phyloP scores from a whole-genome alignment of 2,888 invertebrate genomes.

The Eumerus sabulonum region DNA sequence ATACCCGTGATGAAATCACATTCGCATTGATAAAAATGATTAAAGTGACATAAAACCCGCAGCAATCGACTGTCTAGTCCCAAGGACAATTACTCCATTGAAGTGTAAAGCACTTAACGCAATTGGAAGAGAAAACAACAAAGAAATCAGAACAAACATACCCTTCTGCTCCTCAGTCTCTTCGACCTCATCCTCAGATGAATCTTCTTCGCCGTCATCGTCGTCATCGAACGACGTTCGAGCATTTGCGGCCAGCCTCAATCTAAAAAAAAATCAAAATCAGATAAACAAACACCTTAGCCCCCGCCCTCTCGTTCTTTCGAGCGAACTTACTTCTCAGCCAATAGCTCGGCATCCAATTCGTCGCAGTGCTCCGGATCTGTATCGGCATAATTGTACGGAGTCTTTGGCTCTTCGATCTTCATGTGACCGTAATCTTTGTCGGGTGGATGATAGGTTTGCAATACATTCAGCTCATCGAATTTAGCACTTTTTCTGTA shows the following conservation, averaged over 20 bases:
- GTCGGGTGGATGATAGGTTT: slow-evolving; percentile 97
- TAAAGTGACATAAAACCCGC: slow-evolving; percentile 44
- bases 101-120: too few species aligned
- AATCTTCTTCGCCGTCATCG: slow-evolving; percentile 80
- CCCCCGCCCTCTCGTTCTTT: background rate
- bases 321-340: slow-evolving; percentile 83
- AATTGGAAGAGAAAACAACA: background rate
- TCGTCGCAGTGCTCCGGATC: slow-evolving; percentile 81
- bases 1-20: too few species aligned
- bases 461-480: slow-evolving; percentile 99
- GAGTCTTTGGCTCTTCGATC: slow-evolving; percentile 98
- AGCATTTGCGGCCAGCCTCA: slow-evolving; percentile 76
- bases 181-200: slow-evolving; percentile 80
- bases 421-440: slow-evolving; percentile 99
- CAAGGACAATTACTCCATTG: slow-evolving; percentile 29
- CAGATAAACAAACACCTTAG: slow-evolving; percentile 24
- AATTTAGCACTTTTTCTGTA: slow-evolving; percentile 87
- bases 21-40: slow-evolving; percentile 38
- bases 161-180: slow-evolving; percentile 83
- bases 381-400: slow-evolving; percentile 84
- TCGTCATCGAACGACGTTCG: slow-evolving; percentile 79
- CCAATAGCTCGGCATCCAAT: slow-evolving; percentile 86
- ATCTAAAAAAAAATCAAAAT: slow-evolving; percentile 70
- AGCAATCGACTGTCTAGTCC: slow-evolving; percentile 8
- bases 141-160: slow-evolving; percentile 64